Evolutionary conservation across 2,113 vertebrate species (phyloP).

Genomic region (Xenopus laevis): DNA sequence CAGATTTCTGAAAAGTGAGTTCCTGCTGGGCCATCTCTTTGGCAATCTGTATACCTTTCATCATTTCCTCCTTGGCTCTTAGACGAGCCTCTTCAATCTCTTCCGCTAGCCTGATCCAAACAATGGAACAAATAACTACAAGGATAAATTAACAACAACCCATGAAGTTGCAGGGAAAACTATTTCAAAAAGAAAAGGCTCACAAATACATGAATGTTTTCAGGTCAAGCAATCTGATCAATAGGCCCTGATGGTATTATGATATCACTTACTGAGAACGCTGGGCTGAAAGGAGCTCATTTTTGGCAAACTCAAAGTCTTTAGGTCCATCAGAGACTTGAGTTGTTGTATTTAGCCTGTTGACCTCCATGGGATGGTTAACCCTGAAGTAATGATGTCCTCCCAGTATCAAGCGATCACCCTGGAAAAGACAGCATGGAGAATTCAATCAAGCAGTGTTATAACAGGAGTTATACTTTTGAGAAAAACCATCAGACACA

Average conservation of each 20-base stretch:
- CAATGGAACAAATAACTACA: background rate
- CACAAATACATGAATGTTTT: too few species aligned
- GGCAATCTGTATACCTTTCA: constrained; percentile 88
- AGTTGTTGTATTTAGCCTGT: constrained; percentile 66
- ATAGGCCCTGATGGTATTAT: background rate
- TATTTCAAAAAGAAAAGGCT: too few species aligned
- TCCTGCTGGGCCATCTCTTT: constrained; percentile 89
- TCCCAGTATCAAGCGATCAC: constrained; percentile 89
- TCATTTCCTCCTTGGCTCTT: constrained; percentile 91
- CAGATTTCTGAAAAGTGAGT: constrained; percentile 75
- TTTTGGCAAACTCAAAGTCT: constrained; percentile 95
- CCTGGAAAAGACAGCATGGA: constrained; percentile 57
- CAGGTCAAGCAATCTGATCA: background rate
- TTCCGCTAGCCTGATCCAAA: constrained; percentile 74
- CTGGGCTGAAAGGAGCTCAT: constrained; percentile 84
- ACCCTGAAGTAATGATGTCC: constrained; percentile 96
- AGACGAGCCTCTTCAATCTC: constrained; percentile 89
- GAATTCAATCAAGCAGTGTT: too few species aligned
- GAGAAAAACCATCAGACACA: too few species aligned
- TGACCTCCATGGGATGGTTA: constrained; percentile 87
- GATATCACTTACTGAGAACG: constrained; percentile 75
- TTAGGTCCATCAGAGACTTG: constrained; percentile 74
- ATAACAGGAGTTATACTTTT: too few species aligned
- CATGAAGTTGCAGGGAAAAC: too few species aligned
- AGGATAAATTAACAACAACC: too few species aligned